A percentile compares a stretch with the other conserved stretches of the same genome.
phyloP scores from a whole-genome alignment of 2,797 vertebrate species.

The Cichlasoma orientale region DNA sequence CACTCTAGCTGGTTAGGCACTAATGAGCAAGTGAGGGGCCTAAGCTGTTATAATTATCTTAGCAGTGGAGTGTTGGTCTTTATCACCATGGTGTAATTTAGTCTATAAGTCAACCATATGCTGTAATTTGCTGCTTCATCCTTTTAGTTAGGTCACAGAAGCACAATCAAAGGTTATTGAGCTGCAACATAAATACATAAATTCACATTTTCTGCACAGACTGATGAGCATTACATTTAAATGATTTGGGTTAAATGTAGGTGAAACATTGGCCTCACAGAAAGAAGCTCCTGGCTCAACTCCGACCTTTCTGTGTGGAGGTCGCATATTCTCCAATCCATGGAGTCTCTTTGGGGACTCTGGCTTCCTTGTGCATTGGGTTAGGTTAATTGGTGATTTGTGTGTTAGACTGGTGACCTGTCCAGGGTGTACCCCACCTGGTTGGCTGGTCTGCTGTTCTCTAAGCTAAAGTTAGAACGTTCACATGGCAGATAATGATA shows the following conservation, averaged over 20 bases:
- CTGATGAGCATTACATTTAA: neutral
- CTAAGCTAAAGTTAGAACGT: neutral
- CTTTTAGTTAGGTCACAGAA: neutral
- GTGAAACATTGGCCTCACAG: too few relatives aligned
- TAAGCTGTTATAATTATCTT: neutral
- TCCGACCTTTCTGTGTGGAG: too few relatives aligned
- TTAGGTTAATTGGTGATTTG: too few relatives aligned
- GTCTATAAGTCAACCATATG: neutral
- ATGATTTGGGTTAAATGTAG: too few relatives aligned
- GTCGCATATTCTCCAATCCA: too few relatives aligned
- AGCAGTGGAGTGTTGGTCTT: neutral
- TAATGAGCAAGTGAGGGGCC: neutral
- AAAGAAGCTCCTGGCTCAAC: too few relatives aligned
- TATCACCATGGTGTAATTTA: neutral
- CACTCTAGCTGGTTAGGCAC: conserved; percentile 29
- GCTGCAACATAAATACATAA: neutral
- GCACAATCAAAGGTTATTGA: neutral
- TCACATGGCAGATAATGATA: neutral
- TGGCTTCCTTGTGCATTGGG: too few relatives aligned
- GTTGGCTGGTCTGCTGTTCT: neutral
- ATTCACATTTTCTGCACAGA: neutral
- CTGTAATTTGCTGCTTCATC: neutral
- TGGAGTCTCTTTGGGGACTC: too few relatives aligned
- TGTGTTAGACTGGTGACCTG: too few relatives aligned
- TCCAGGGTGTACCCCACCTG: too few relatives aligned